A percentile compares a stretch with the other conserved stretches of the same genome.
Evolutionary conservation across 2,797 vertebrate species (phyloP).

Genomic region (Sebastes trivittatus): DNA sequence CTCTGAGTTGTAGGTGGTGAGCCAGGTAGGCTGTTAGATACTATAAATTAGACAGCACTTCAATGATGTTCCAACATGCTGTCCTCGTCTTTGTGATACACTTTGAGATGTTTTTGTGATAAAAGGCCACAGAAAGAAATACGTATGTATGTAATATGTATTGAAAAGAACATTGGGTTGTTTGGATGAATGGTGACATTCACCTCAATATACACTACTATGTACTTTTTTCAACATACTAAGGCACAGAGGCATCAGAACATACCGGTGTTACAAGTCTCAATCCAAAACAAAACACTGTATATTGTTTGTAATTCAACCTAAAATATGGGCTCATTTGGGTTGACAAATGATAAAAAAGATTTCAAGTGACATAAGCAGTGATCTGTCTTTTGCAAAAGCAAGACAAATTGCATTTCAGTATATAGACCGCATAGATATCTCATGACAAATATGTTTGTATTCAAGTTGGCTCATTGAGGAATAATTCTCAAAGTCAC

Average conservation of each 20-base stretch:
- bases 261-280: not conserved
- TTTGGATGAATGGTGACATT: not conserved
- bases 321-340: not conserved
- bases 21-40: not conserved
- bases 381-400: not conserved
- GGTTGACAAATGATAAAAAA: not conserved
- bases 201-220: not conserved
- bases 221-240: not conserved
- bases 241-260: not conserved
- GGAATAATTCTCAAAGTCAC: constrained; percentile 5
- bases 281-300: not conserved
- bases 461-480: not conserved
- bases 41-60: too few relatives aligned
- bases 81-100: not conserved
- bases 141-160: not conserved
- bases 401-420: not conserved
- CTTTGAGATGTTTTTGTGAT: not conserved
- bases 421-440: not conserved
- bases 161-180: not conserved
- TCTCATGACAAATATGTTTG: not conserved
- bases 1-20: not conserved
- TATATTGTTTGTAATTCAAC: not conserved
- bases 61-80: not conserved
- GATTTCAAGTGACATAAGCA: not conserved
- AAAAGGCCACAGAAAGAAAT: not conserved